Evolutionary conservation across 2,797 vertebrate genomes (phyloP).

Genomic region (Florisuga fusca): DNA sequence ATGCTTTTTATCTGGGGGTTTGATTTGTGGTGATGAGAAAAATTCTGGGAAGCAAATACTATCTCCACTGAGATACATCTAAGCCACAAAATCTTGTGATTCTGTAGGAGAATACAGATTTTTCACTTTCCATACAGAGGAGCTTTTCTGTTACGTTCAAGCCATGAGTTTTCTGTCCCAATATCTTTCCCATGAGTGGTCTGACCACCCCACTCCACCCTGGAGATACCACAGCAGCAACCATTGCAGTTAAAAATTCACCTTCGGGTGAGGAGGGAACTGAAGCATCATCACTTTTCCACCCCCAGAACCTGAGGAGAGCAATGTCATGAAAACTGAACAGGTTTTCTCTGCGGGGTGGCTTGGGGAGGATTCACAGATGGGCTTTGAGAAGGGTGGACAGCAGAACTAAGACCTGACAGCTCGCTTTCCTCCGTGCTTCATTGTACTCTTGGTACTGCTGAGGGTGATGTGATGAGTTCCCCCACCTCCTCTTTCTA

Average conservation of each 20-base stretch:
- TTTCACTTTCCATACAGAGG: conserved; percentile 40
- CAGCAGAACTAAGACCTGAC: conserved; percentile 46
- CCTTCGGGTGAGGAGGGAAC: background rate
- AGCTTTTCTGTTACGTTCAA: conserved; percentile 33
- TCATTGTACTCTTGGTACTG: conserved; percentile 19
- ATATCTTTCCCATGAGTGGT: background rate
- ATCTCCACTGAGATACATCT: conserved; percentile 35
- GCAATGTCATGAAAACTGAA: background rate
- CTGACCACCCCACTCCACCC: background rate
- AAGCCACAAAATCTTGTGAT: conserved; percentile 39
- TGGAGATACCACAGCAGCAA: background rate
- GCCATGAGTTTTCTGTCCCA: background rate
- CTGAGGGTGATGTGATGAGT: background rate
- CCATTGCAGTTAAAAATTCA: background rate
- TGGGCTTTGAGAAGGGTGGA: conserved; percentile 7
- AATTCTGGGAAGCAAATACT: conserved; percentile 29
- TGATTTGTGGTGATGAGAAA: conserved; percentile 63
- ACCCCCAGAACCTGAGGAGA: background rate
- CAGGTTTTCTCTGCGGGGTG: conserved; percentile 16
- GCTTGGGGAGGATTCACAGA: background rate
- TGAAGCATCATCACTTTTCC: background rate
- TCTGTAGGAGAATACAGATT: background rate
- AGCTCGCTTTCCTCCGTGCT: background rate
- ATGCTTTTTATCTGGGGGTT: conserved; percentile 68
- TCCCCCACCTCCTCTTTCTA: background rate